These are phyloP conservation scores for Podarcis cretensis DNA, from an alignment of 2,113 vertebrate genomes.

Conservation along the genomic window DNA sequence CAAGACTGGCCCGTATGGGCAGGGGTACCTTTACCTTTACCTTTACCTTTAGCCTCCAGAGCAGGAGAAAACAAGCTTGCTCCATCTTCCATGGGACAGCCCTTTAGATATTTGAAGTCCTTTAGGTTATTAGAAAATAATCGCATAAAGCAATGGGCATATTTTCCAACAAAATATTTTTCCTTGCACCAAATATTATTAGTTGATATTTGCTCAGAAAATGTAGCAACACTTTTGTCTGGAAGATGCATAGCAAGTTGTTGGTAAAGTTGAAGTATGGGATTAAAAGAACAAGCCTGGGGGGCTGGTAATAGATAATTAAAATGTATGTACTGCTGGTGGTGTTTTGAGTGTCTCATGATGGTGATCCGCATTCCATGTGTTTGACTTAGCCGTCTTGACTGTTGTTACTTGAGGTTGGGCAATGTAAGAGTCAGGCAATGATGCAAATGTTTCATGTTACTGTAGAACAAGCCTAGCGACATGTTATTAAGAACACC, in stretches of 20 bases:
- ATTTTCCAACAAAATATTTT: neutral
- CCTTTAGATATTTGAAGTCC: no score
- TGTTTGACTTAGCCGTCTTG: neutral
- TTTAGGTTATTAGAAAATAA: no score
- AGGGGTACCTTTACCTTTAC: no score
- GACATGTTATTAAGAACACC: neutral
- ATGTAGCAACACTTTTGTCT: neutral
- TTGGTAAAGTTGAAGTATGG: neutral
- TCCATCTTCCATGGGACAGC: no score
- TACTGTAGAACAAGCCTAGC: neutral
- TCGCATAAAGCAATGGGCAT: neutral
- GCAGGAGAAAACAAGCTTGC: no score
- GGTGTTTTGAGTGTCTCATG: neutral
- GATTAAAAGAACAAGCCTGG: neutral
- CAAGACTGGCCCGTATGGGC: no score
- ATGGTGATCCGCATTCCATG: conserved; percentile 54
- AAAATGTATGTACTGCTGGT: neutral
- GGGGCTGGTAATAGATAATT: conserved; percentile 3
- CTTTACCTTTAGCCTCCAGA: no score
- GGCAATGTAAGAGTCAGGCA: neutral
- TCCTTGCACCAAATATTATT: neutral
- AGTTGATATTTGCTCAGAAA: neutral
- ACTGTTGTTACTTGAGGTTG: conserved; percentile 4
- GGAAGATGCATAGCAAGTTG: neutral
- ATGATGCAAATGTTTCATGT: neutral